Evolutionary conservation across 2,888 invertebrate genomes (phyloP).

Genomic region (Latrodectus hesperus): DNA sequence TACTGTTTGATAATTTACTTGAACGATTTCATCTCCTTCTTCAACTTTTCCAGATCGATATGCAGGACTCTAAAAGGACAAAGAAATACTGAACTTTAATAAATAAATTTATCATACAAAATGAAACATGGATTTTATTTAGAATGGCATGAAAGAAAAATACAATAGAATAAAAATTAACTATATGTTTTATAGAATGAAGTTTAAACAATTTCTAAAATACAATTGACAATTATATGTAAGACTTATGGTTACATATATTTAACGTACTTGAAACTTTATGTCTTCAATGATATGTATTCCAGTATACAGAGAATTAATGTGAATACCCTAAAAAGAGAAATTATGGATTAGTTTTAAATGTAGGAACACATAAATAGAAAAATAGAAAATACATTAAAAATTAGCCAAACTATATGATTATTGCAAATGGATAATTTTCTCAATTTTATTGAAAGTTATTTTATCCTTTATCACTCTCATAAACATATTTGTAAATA

Average conservation of each 20-base stretch:
- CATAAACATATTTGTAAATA: no score
- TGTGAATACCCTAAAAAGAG: slow-evolving; percentile 84
- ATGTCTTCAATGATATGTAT: slow-evolving; percentile 88
- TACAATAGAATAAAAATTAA: no score
- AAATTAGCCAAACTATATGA: not conserved
- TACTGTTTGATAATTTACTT: slow-evolving; percentile 83
- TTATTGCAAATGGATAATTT: not conserved
- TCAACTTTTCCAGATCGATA: slow-evolving; percentile 94
- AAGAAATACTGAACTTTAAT: not conserved
- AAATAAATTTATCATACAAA: not conserved
- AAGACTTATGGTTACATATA: not conserved
- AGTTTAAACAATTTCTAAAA: no score
- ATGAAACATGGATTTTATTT: not conserved
- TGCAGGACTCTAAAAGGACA: slow-evolving; percentile 85
- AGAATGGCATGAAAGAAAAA: no score
- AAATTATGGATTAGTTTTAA: slow-evolving; percentile 4
- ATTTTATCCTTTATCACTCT: not conserved
- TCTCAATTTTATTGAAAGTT: not conserved
- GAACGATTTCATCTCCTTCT: slow-evolving; percentile 96
- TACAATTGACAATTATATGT: no score
- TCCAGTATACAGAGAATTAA: slow-evolving; percentile 87
- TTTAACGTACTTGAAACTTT: slow-evolving; percentile 77
- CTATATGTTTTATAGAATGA: no score
- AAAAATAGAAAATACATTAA: not conserved
- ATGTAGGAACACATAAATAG: not conserved